phyloP scores from a whole-genome alignment of 2,113 vertebrate species.

The Sciurus niger region DNA sequence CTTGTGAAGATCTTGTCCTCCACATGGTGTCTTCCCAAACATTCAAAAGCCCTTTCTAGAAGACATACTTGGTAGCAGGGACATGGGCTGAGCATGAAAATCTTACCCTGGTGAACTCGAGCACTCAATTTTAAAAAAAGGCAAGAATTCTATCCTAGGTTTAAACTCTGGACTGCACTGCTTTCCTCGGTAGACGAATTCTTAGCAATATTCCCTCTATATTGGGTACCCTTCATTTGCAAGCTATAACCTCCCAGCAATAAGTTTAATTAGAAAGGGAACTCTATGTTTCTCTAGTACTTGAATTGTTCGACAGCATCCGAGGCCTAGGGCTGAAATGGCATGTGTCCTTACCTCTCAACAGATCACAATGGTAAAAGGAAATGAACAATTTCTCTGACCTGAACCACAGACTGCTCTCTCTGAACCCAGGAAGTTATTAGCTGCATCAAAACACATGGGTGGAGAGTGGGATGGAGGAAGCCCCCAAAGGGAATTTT shows the following conservation, averaged over 20 bases:
- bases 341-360: background rate
- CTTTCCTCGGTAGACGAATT: background rate
- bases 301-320: no score
- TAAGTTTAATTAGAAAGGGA: background rate
- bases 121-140: accelerated
- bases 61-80: background rate
- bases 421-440: no score
- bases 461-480: accelerated
- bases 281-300: background rate
- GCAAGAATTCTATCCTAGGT: no score
- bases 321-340: background rate
- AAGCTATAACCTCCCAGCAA: background rate
- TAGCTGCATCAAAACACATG: background rate
- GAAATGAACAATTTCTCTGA: background rate
- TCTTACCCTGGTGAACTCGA: no score
- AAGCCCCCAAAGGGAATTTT: accelerated
- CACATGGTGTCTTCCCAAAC: background rate
- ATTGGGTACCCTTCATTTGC: no score
- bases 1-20: background rate
- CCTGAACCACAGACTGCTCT: background rate
- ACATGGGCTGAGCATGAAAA: accelerated
- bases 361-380: no score
- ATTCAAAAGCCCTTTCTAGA: background rate
- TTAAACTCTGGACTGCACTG: accelerated
- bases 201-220: background rate